phyloP scores from a whole-genome alignment of 2,888 invertebrate genomes.

The Chalcosyrphus nemorum region DNA sequence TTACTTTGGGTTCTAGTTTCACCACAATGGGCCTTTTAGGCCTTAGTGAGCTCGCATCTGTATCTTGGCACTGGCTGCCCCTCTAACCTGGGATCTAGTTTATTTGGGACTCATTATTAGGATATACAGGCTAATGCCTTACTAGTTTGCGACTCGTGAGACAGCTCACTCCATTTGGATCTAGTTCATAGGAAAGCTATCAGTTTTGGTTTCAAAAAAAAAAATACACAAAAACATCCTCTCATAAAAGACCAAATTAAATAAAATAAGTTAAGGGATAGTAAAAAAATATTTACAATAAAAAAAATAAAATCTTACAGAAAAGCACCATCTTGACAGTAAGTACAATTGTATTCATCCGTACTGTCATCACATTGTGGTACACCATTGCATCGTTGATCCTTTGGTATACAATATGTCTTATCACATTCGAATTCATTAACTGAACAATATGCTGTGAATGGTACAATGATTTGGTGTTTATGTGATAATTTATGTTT shows the following conservation, averaged over 20 bases:
- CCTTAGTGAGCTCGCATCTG: too few relatives aligned
- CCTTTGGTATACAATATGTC: slow-evolving; percentile 85
- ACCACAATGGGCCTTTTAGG: too few relatives aligned
- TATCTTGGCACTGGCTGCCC: too few relatives aligned
- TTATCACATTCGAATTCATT: slow-evolving; percentile 85
- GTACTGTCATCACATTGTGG: slow-evolving; percentile 83
- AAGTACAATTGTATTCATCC: slow-evolving; percentile 83
- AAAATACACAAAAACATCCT: slow-evolving; percentile 22
- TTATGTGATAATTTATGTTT: slow-evolving; percentile 28
- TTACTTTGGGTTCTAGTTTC: too few relatives aligned
- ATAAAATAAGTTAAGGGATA: slow-evolving; percentile 25
- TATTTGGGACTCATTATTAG: too few relatives aligned
- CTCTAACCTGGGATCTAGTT: too few relatives aligned
- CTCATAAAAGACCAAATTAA: background rate
- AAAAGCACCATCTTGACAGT: slow-evolving; percentile 80
- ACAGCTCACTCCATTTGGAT: too few relatives aligned
- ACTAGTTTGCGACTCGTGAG: too few relatives aligned
- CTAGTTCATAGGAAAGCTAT: too few relatives aligned
- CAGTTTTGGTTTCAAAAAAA: too few relatives aligned
- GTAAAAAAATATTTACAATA: background rate
- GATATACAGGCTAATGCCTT: too few relatives aligned
- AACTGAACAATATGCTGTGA: slow-evolving; percentile 80
- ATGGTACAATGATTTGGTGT: slow-evolving; percentile 65
- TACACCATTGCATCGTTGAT: slow-evolving; percentile 83
- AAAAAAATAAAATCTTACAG: slow-evolving; percentile 79